Evolutionary conservation across 2,113 vertebrate species (phyloP).

Genomic region (Mormyrus iriodes): DNA sequence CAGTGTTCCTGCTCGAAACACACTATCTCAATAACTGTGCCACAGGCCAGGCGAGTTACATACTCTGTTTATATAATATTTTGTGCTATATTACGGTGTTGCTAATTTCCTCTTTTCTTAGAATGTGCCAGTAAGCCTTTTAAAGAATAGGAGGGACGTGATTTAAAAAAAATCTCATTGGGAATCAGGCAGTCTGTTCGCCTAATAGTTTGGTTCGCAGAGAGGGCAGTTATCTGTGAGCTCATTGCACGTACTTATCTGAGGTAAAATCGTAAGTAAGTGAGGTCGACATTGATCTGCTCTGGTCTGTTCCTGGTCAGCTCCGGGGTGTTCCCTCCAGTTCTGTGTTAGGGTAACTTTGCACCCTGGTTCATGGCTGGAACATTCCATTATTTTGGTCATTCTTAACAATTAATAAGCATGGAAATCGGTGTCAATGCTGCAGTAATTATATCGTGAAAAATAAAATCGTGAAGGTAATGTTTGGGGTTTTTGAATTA

Average conservation of each 20-base stretch:
- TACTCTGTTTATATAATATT: not conserved
- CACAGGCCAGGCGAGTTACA: not conserved
- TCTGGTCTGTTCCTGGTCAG: not conserved
- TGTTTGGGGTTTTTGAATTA: not conserved
- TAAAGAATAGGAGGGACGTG: constrained; percentile 19
- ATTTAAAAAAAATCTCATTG: not conserved
- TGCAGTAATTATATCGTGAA: not conserved
- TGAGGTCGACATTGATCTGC: constrained; percentile 33
- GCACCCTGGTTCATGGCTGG: not conserved
- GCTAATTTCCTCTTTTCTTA: constrained; percentile 26
- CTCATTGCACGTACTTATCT: not conserved
- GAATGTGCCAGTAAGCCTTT: constrained; percentile 29
- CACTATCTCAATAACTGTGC: not conserved
- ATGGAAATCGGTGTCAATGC: not conserved
- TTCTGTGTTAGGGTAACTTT: not conserved
- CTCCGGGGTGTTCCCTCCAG: not conserved
- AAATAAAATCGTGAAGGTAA: not conserved
- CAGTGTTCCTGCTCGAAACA: not conserved
- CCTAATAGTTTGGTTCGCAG: constrained; percentile 35
- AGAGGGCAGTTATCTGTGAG: constrained; percentile 21
- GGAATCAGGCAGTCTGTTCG: constrained; percentile 7
- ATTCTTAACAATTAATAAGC: not conserved
- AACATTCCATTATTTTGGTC: not conserved
- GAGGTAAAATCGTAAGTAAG: constrained; percentile 38
- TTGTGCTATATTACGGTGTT: not conserved